Percentiles rank a stretch among this genome's conserved stretches.
Evolutionary conservation across 2,113 vertebrate genomes (phyloP).

Genomic region (Gyps fulvus): DNA sequence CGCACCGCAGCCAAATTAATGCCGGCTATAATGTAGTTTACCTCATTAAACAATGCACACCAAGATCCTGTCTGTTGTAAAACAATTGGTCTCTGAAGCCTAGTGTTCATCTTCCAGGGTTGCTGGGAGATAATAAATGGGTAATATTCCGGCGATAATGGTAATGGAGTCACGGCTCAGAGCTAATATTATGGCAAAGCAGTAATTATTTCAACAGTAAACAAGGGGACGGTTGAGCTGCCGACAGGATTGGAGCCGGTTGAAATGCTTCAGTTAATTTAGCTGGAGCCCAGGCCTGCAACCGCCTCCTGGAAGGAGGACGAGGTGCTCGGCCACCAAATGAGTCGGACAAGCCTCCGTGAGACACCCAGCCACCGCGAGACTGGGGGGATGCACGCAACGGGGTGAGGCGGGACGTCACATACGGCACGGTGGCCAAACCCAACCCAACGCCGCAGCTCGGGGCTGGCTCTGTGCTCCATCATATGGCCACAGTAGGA

Average conservation of each 20-base stretch:
- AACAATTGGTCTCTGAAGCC: constrained; percentile 81
- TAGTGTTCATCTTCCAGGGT: constrained; percentile 81
- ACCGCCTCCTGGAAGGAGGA: background rate
- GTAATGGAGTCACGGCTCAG: constrained; percentile 82
- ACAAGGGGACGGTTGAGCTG: constrained; percentile 80
- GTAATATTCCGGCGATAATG: constrained; percentile 80
- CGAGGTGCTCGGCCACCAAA: background rate
- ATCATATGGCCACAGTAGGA: fast-evolving
- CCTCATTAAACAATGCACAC: constrained; percentile 80
- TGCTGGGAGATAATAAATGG: constrained; percentile 83
- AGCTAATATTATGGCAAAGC: constrained; percentile 85
- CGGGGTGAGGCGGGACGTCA: background rate
- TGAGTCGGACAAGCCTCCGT: fast-evolving
- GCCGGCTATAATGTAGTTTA: constrained; percentile 75
- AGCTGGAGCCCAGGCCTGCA: background rate
- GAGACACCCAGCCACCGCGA: fast-evolving
- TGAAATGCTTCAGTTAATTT: constrained; percentile 66
- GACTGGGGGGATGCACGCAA: fast-evolving
- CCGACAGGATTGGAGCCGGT: constrained; percentile 64
- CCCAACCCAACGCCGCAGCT: background rate
- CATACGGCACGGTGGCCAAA: fast-evolving
- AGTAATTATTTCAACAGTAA: constrained; percentile 85
- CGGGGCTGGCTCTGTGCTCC: background rate
- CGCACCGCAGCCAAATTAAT: constrained; percentile 66
- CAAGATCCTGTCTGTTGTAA: constrained; percentile 77